Evolutionary conservation across 2,113 vertebrate genomes (phyloP), one percentile per base, ranked within the genome.

Genomic region (Crotalus tigris): DNA sequence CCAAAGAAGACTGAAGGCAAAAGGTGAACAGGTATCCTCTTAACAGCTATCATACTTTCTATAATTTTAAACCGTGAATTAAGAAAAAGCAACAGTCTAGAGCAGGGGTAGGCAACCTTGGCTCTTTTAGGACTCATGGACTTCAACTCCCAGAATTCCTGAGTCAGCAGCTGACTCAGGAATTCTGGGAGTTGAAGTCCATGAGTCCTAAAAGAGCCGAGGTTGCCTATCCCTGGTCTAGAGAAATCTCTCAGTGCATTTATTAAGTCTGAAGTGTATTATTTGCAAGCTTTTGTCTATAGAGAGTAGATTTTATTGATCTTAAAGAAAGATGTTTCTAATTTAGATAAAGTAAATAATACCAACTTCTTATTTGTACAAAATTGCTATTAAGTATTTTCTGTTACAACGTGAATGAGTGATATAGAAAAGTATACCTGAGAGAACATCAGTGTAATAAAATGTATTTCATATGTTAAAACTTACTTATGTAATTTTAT

Each of bases 291-390:
- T 17, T 59, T 93, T 89, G 69, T 88, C 24, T 58, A 54, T 15
- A 81, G 23, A 91, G n/a, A 93, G 91, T 44, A 0, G 94, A 33
- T 93, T 95, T 92, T 51, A 64, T 92, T 88, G 51, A 4, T 59
- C 85, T 21, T 88, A 75, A 92, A 54, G 1, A 23, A 88, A 88
- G 15, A 89, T 3, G 0, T 24, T 90, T 91, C 51, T 49, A 55
- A 59, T 26, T 49, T 51, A 93, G 88, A 21, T 91, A n/a, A 64
- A 92, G 58, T 3, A 0, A 29, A 29, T 92, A 19, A 0, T 69
- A 87, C 3, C 58, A 11, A 49, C 11, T 75, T 92, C 5, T 51
- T 64, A 69, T 9, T 89, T 54, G 1, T 33, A 0, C 55, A 19
- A 92, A n/a, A 26, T 26, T 11, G 17, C 53, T 24, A 53, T 54